Percentiles rank a stretch among this genome's conserved stretches.
phyloP scores from a whole-genome alignment of 2,888 invertebrate species.

The Tupiocoris notatus region DNA sequence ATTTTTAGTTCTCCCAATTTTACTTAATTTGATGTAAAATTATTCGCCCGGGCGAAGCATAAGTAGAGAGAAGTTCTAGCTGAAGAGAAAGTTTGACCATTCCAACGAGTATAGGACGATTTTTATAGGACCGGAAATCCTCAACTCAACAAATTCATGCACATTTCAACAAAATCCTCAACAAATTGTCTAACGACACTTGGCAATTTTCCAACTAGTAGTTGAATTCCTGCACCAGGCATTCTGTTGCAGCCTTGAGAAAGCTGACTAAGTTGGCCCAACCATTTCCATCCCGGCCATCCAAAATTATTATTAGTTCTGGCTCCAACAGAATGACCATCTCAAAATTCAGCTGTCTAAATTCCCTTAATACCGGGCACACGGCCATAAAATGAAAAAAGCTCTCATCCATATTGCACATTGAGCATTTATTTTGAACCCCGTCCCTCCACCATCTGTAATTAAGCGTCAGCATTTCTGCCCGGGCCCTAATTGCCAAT shows the following conservation, averaged over 20 bases:
- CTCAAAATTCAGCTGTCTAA: not conserved
- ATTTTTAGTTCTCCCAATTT: too few species aligned
- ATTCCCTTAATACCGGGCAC: not conserved
- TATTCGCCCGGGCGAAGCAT: too few species aligned
- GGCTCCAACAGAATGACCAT: not conserved
- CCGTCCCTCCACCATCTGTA: constrained; percentile 8
- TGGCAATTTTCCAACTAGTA: too few species aligned
- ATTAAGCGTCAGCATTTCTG: not conserved
- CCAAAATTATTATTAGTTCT: not conserved
- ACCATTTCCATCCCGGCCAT: not conserved
- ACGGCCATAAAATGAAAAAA: not conserved
- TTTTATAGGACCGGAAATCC: too few species aligned
- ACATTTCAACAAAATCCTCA: too few species aligned
- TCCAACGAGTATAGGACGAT: too few species aligned
- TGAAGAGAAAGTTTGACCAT: too few species aligned
- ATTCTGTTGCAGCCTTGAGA: not conserved
- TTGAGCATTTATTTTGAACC: not conserved
- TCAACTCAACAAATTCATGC: too few species aligned
- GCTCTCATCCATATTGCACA: not conserved
- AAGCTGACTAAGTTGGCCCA: not conserved
- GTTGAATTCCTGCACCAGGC: not conserved
- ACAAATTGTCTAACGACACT: too few species aligned
- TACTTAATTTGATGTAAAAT: too few species aligned
- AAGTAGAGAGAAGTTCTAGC: too few species aligned
- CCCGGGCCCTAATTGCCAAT: not conserved